These are phyloP conservation scores for Agriopis marginaria DNA, from an alignment of 2,888 invertebrate species.

Conservation along the genomic window DNA sequence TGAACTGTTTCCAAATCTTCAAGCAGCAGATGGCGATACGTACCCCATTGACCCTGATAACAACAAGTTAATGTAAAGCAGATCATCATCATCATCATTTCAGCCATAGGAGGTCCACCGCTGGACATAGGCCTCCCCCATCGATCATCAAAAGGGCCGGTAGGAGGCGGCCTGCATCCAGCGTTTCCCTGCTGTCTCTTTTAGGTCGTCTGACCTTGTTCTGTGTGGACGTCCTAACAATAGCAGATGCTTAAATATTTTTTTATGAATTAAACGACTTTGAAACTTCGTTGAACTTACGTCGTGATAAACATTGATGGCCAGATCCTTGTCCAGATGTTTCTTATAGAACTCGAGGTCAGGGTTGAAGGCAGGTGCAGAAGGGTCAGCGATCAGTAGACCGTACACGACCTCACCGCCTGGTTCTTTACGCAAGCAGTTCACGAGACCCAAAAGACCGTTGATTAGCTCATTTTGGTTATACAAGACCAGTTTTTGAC, in stretches of 20 bases:
- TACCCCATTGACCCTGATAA: slow-evolving; percentile 88
- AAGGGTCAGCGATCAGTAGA: slow-evolving; percentile 87
- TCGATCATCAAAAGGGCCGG: too few species aligned
- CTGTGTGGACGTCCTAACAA: too few species aligned
- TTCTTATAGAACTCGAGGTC: slow-evolving; percentile 88
- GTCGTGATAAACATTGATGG: slow-evolving; percentile 91
- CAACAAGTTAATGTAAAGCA: too few species aligned
- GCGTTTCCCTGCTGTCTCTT: too few species aligned
- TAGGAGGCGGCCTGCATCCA: too few species aligned
- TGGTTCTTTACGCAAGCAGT: slow-evolving; percentile 93
- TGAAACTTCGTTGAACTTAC: slow-evolving; percentile 63
- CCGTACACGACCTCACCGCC: slow-evolving; percentile 89
- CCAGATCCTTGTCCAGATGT: slow-evolving; percentile 91
- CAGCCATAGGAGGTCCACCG: too few species aligned
- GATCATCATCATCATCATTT: too few species aligned
- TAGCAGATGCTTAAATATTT: too few species aligned
- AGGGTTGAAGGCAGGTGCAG: slow-evolving; percentile 89
- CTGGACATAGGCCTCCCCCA: too few species aligned
- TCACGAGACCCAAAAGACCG: slow-evolving; percentile 95
- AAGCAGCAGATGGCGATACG: slow-evolving; percentile 92
- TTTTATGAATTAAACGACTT: too few species aligned
- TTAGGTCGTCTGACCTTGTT: neutral
- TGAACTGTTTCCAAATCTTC: slow-evolving; percentile 76
- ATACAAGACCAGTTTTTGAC: slow-evolving; percentile 88
- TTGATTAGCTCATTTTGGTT: slow-evolving; percentile 89